Evolutionary conservation across 2,888 invertebrate species (phyloP).

Genomic region (Lasioglossum calceatum): DNA sequence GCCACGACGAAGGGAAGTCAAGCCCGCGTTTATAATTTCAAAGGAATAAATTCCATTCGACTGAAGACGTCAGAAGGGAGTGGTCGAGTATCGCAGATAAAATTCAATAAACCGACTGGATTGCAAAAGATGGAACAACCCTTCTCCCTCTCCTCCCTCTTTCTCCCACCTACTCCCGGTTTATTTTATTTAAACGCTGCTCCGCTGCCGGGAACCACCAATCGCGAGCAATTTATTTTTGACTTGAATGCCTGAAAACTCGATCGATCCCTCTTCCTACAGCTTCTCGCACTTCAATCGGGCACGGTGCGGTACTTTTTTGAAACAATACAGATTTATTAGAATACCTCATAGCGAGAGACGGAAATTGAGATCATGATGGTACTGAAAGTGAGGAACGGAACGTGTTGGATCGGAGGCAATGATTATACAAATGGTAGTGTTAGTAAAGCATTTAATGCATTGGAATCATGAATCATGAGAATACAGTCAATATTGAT

Average conservation of each 20-base stretch:
- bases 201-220: constrained; percentile 27
- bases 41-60: constrained; percentile 52
- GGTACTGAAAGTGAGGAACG: neutral
- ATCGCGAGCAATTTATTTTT: constrained; percentile 38
- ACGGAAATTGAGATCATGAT: neutral
- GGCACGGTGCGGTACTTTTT: neutral
- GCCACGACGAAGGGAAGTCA: constrained; percentile 29
- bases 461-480: neutral
- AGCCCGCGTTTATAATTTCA: constrained; percentile 53
- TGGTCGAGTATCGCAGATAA: constrained; percentile 30
- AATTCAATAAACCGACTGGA: constrained; percentile 50
- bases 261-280: constrained; percentile 20
- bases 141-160: neutral
- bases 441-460: neutral
- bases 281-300: neutral
- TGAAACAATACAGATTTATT: neutral
- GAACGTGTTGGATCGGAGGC: neutral
- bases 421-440: neutral
- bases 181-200: constrained; percentile 41
- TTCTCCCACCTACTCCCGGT: neutral
- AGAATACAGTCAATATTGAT: neutral
- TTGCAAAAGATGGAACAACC: constrained; percentile 20
- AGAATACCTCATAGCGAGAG: neutral
- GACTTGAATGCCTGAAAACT: constrained; percentile 20
- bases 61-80: neutral